A percentile compares a stretch with the other conserved stretches of the same genome.
Evolutionary conservation across 2,888 invertebrate species (phyloP).

Genomic region (Danaus chrysippus): DNA sequence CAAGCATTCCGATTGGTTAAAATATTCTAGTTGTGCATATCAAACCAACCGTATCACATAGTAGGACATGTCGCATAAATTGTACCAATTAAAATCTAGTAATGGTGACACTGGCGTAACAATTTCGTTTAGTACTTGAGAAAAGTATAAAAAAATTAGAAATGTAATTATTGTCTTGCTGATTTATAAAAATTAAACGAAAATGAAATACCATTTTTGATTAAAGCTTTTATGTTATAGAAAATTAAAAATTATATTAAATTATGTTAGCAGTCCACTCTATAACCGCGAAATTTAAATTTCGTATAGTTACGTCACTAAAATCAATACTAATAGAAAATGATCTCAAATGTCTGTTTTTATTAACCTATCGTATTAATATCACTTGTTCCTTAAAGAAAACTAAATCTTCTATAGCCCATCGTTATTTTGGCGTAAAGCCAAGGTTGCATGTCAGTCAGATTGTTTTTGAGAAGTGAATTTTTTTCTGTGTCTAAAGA

Average conservation of each 20-base stretch:
- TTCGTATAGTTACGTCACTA: slow-evolving; percentile 40
- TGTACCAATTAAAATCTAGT: background rate
- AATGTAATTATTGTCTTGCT: no score
- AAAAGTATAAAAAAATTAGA: background rate
- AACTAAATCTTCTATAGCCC: background rate
- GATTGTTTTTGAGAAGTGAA: slow-evolving; percentile 44
- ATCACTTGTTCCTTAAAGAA: background rate
- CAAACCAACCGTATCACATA: background rate
- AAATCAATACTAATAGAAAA: slow-evolving; percentile 41
- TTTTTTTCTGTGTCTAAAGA: slow-evolving; percentile 7
- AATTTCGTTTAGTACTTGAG: background rate
- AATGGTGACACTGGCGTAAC: background rate
- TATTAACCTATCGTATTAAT: slow-evolving; percentile 3
- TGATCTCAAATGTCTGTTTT: background rate
- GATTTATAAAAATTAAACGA: no score
- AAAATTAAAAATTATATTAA: slow-evolving; percentile 5
- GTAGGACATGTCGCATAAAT: background rate
- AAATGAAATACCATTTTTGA: background rate
- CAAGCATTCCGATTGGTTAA: background rate
- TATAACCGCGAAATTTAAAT: slow-evolving; percentile 45
- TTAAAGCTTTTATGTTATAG: slow-evolving; percentile 1
- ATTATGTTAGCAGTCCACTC: slow-evolving; percentile 18
- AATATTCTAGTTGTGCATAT: background rate
- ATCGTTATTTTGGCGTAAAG: slow-evolving; percentile 21
- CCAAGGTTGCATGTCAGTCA: slow-evolving; percentile 42